These are phyloP conservation scores for Salpingus planirostris DNA, from an alignment of 2,888 invertebrate genomes.

Conservation along the genomic window DNA sequence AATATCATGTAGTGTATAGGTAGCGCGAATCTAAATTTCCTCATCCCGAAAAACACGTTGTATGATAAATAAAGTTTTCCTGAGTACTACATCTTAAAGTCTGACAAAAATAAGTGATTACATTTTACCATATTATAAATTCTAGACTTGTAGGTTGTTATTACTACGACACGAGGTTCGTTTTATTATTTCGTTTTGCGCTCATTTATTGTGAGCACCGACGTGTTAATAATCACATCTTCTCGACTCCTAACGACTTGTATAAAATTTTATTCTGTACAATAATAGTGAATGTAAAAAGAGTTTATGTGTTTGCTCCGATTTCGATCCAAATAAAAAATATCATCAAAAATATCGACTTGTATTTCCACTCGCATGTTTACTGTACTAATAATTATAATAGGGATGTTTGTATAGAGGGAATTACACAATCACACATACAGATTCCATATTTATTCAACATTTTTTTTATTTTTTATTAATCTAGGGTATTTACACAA, in stretches of 20 bases:
- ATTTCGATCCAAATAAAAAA: constrained; percentile 16
- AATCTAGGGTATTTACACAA: constrained; percentile 38
- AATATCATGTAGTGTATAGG: constrained; percentile 20
- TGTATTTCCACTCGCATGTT: too few species aligned
- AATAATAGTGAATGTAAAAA: constrained; percentile 14
- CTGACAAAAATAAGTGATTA: constrained; percentile 19
- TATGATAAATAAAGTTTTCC: constrained; percentile 14
- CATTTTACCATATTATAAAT: constrained; percentile 7
- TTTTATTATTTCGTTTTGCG: constrained; percentile 3
- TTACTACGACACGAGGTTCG: too few species aligned
- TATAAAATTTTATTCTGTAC: constrained; percentile 13
- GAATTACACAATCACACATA: too few species aligned
- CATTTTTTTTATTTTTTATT: constrained; percentile 30
- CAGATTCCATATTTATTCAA: constrained; percentile 35
- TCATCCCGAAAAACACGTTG: constrained; percentile 11
- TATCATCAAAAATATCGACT: too few species aligned
- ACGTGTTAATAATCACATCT: too few species aligned
- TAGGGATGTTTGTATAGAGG: too few species aligned
- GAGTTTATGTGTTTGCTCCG: constrained; percentile 13
- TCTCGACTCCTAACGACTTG: too few species aligned
- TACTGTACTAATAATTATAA: too few species aligned
- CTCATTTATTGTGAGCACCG: too few species aligned
- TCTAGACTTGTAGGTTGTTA: constrained; percentile 10
- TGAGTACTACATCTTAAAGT: constrained; percentile 23
- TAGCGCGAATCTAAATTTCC: constrained; percentile 9